Base-by-base conservation (phyloP, 1,140 invertebrate species). In the Leptopilina clavipes region DNA sequence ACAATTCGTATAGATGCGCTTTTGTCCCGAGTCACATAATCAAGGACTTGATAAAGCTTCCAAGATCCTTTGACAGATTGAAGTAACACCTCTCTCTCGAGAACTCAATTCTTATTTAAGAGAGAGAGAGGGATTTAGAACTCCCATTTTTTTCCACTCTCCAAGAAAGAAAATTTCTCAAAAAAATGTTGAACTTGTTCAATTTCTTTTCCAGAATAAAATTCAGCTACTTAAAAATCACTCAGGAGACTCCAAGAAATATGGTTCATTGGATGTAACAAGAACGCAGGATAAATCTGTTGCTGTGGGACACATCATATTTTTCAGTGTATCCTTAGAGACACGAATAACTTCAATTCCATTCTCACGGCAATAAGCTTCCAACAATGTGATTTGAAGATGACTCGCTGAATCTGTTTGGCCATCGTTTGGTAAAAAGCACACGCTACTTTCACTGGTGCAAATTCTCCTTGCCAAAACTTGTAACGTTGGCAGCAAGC, bases 361-460 rank as follows among this genome's bases (percentile, higher is more conserved):
- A 7, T 86, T 86, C 75, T 90, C 85, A n/a, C 86, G 83, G 71
- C 87, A 88, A 56, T 87, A 86, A 14, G 87, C 86, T 74, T 86
- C 85, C 22, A 86, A 73, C 7, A 85, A 73, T 12, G 86, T 89
- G 81, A 88, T 86, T 71, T 89, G 86, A 10, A 88, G 83, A 71
- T 88, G 87, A 75, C 85, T 88, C 40, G 87, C 88, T 0, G 86
- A 82, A 72, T 89, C 87, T 81, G 84, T 86, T 37, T 86, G 81
- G 8, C 77, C 74, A 31, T 89, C 83, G 52, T 79, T 44, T 6
- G 87, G 87, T 52, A 90, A 85, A 11, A 89, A 77, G 65, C 87
- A 89, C 72, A 86, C 70, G 72, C 76, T 84, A 1, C 81, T 81
- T 71, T 84, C 82, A 44, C 76, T 79, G 79, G 65, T 81, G 82